Evolutionary conservation across 2,888 invertebrate species (phyloP).

Genomic region (Anthophora plumipes): DNA sequence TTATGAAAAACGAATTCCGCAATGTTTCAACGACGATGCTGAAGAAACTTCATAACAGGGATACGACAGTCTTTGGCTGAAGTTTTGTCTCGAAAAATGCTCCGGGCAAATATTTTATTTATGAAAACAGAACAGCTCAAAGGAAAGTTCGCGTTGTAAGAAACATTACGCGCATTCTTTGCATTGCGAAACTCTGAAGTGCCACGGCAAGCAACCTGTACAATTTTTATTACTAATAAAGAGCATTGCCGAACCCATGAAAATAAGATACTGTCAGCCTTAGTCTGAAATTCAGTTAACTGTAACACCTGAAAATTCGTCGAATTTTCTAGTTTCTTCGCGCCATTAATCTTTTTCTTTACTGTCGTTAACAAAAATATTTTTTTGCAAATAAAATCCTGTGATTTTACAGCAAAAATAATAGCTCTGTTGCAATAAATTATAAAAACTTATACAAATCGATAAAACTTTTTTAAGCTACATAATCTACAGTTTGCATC

Average conservation of each 20-base stretch:
- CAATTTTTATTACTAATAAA: conserved; percentile 2
- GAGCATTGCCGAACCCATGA: background rate
- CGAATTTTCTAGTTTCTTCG: background rate
- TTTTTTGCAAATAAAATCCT: background rate
- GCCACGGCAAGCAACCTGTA: background rate
- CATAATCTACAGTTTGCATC: too few relatives aligned
- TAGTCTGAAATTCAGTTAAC: background rate
- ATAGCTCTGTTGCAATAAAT: background rate
- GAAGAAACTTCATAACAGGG: background rate
- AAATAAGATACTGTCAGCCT: background rate
- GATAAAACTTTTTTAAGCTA: too few relatives aligned
- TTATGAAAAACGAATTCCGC: background rate
- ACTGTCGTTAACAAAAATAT: background rate
- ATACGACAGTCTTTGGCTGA: background rate
- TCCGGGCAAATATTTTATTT: conserved; percentile 21
- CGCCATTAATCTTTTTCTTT: background rate
- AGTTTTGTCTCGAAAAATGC: background rate
- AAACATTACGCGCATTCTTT: conserved; percentile 1
- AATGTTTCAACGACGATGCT: background rate
- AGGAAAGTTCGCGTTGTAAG: conserved; percentile 5
- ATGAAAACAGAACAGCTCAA: conserved; percentile 16
- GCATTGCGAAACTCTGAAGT: background rate
- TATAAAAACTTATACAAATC: too few relatives aligned
- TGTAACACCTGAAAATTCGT: background rate
- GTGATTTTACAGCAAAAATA: too few relatives aligned